Percentiles rank a stretch among this genome's conserved stretches.
Conservation (phyloP, 2,113 vertebrate genomes). For the Delphinus delphis region DNA sequence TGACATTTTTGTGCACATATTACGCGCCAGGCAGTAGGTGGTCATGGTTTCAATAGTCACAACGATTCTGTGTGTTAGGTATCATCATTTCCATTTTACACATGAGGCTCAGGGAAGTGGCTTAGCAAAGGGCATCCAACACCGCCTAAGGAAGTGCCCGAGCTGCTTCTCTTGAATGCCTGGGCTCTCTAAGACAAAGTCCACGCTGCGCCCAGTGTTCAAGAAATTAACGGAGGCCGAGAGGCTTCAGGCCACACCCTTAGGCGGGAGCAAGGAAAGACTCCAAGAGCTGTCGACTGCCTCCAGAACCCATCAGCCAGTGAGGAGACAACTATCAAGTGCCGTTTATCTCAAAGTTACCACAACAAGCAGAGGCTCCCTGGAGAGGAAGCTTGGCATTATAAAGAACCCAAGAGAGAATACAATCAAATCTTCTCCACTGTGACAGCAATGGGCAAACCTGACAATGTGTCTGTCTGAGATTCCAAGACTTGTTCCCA, state of each 20-base stretch:
- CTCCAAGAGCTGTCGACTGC: neutral
- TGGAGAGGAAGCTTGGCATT: neutral
- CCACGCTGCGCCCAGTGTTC: no score
- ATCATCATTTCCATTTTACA: no score
- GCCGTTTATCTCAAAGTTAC: conserved; percentile 32
- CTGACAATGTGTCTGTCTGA: neutral
- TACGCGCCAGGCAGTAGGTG: no score
- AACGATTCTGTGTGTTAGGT: no score
- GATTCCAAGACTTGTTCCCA: neutral
- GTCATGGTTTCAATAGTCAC: neutral
- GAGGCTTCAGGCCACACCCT: neutral
- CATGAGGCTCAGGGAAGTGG: neutral
- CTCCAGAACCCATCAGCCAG: neutral
- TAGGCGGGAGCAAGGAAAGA: neutral
- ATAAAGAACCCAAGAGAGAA: neutral
- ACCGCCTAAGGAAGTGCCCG: neutral
- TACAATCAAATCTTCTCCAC: neutral
- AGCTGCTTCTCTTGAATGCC: neutral
- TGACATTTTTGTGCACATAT: neutral
- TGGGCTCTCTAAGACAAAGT: neutral
- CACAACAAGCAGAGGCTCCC: neutral
- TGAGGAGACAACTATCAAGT: neutral
- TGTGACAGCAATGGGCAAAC: neutral
- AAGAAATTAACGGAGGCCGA: neutral
- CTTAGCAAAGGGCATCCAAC: neutral